These are phyloP conservation scores for Meloe dianella DNA, from an alignment of 2,888 invertebrate genomes.

Conservation along the genomic window DNA sequence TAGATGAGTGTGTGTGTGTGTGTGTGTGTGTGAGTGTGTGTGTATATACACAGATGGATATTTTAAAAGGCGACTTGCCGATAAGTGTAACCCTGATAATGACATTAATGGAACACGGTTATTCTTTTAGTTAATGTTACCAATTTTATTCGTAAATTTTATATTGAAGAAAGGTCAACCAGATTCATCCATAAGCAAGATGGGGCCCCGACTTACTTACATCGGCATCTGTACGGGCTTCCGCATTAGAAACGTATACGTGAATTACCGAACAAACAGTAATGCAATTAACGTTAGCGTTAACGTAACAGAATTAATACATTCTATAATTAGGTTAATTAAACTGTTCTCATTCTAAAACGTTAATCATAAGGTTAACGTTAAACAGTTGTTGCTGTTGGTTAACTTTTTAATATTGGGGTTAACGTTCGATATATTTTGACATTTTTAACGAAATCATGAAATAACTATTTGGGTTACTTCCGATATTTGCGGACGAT, in stretches of 20 bases:
- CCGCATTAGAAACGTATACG: background rate
- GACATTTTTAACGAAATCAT: background rate
- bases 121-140: conserved; percentile 49
- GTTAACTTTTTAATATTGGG: background rate
- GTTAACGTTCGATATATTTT: background rate
- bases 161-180: conserved; percentile 7
- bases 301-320: no score
- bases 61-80: conserved; percentile 25
- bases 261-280: no score
- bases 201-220: background rate
- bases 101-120: conserved; percentile 51
- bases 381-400: no score
- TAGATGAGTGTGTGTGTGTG: conserved; percentile 9
- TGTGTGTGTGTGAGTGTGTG: conserved; percentile 12
- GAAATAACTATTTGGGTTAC: background rate
- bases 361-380: no score
- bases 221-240: background rate
- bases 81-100: conserved; percentile 45
- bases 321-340: no score
- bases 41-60: conserved; percentile 24
- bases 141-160: conserved; percentile 36
- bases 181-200: background rate
- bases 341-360: no score
- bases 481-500: background rate
- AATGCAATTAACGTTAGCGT: no score